phyloP scores from a whole-genome alignment of 2,797 vertebrate species.

The Rhadinocentrus ornatus region DNA sequence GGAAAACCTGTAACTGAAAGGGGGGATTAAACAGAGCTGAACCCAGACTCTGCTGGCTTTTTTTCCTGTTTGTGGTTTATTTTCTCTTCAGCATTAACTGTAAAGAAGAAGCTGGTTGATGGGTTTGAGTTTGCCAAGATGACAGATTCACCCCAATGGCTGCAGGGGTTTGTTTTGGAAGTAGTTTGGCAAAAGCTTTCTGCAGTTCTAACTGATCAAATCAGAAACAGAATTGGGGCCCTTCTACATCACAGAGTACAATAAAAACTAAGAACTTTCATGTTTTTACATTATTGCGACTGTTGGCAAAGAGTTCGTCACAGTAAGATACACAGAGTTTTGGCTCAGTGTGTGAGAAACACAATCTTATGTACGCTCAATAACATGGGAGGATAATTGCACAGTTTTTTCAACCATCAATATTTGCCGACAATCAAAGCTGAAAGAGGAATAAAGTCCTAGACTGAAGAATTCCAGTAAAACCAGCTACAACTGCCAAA shows the following conservation, averaged over 20 bases:
- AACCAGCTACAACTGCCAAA: slow-evolving; percentile 27
- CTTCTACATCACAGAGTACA: slow-evolving; percentile 43
- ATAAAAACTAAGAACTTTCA: slow-evolving; percentile 51
- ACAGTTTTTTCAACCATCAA: slow-evolving; percentile 37
- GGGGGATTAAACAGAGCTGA: slow-evolving; percentile 17
- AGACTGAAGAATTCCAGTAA: slow-evolving; percentile 20
- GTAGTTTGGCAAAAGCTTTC: slow-evolving; percentile 58
- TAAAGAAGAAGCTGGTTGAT: slow-evolving; percentile 56
- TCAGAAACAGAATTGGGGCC: slow-evolving; percentile 40
- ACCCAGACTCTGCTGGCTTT: slow-evolving; percentile 15
- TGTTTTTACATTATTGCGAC: slow-evolving; percentile 36
- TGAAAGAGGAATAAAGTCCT: slow-evolving; percentile 27
- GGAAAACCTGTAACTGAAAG: slow-evolving; percentile 33
- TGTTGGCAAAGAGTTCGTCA: slow-evolving; percentile 33
- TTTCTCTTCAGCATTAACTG: slow-evolving; percentile 29
- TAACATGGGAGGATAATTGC: slow-evolving; percentile 18
- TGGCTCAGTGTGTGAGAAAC: slow-evolving; percentile 48
- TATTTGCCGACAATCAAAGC: slow-evolving; percentile 27
- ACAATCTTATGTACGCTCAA: slow-evolving; percentile 13
- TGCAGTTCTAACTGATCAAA: slow-evolving; percentile 68
- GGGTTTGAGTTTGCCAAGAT: slow-evolving; percentile 61
- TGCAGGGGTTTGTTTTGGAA: slow-evolving; percentile 53
- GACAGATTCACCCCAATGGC: slow-evolving; percentile 39
- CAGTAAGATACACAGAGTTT: slow-evolving; percentile 27
- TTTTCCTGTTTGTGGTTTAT: slow-evolving; percentile 26